Conservation (phyloP, 2,797 vertebrate genomes). For the Momotus momota region DNA sequence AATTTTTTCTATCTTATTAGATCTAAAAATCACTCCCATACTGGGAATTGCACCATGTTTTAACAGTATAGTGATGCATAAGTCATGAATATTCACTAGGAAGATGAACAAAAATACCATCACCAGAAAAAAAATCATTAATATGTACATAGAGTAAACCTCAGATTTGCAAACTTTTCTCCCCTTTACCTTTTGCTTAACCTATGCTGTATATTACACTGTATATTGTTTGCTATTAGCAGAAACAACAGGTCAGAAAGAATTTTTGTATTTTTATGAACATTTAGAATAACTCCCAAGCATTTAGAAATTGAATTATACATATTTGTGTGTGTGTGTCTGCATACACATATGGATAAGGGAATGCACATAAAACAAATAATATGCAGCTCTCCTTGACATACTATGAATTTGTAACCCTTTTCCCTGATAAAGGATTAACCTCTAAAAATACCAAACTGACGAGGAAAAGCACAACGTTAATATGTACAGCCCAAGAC, state of each 20-base stretch:
- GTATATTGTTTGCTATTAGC: background rate
- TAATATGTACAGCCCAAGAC: background rate
- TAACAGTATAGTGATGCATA: background rate
- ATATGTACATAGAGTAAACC: background rate
- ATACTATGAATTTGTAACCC: background rate
- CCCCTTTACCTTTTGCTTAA: background rate
- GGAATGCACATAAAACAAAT: background rate
- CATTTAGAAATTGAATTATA: background rate
- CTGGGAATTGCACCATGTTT: background rate
- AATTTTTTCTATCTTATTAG: background rate
- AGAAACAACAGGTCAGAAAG: background rate
- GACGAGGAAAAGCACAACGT: background rate
- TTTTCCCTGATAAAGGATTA: background rate
- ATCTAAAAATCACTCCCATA: background rate
- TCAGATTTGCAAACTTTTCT: background rate
- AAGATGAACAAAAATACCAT: background rate
- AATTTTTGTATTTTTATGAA: background rate
- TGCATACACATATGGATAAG: background rate
- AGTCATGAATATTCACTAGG: background rate
- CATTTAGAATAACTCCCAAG: slow-evolving; percentile 1
- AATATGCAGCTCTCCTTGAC: background rate
- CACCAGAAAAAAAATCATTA: background rate
- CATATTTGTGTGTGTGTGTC: background rate
- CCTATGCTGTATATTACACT: background rate
- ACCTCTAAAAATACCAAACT: slow-evolving; percentile 1